Conservation (phyloP, 2,797 vertebrate species). For the Danionella dracula region DNA sequence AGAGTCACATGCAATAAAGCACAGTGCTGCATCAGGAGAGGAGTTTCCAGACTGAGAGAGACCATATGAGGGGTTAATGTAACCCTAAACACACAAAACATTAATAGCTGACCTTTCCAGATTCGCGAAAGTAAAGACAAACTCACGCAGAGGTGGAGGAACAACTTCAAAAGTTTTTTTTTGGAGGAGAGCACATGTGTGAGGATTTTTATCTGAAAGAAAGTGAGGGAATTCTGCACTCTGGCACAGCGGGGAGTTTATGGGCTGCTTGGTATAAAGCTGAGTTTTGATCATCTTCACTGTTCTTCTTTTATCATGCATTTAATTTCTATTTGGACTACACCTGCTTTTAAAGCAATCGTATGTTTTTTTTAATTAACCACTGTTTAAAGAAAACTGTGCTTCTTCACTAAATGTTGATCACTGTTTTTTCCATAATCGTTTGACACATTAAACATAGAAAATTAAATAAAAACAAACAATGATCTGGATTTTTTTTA, state of each 20-base stretch:
- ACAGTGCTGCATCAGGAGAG: slow-evolving; percentile 57
- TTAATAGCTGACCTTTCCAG: slow-evolving; percentile 8
- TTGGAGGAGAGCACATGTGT: background rate
- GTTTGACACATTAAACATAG: too few species aligned
- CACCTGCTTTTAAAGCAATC: too few species aligned
- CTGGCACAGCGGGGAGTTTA: background rate
- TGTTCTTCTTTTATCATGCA: background rate
- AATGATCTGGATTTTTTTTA: too few species aligned
- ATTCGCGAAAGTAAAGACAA: background rate
- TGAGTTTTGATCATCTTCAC: background rate
- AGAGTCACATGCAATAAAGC: slow-evolving; percentile 71
- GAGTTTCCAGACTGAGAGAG: slow-evolving; percentile 61
- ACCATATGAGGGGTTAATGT: slow-evolving; percentile 45
- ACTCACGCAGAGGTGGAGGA: background rate
- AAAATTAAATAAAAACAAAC: too few species aligned
- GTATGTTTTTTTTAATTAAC: too few species aligned
- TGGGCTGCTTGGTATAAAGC: too few species aligned
- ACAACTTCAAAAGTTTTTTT: background rate
- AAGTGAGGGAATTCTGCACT: background rate
- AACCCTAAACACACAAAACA: slow-evolving; percentile 21
- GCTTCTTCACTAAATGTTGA: too few species aligned
- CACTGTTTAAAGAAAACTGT: too few species aligned
- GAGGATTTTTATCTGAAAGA: slow-evolving; percentile 1
- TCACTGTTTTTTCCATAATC: too few species aligned
- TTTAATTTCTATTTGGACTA: background rate